phyloP scores from a whole-genome alignment of 2,113 vertebrate genomes.

The Oostethus manadensis region DNA sequence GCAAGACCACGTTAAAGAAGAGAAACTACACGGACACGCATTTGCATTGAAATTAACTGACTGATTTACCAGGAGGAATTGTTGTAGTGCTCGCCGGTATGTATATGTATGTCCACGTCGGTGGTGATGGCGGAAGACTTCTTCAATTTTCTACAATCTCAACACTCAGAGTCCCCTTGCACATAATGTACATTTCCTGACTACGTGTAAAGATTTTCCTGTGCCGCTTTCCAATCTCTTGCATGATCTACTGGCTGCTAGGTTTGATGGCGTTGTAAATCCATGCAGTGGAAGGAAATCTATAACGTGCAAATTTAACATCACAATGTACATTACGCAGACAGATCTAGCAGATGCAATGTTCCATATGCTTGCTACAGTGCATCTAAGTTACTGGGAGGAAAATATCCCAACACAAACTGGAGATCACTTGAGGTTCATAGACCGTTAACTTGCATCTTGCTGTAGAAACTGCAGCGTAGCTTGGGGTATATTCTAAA shows the following conservation, averaged over 20 bases:
- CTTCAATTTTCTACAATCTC: conserved; percentile 39
- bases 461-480: too few species aligned
- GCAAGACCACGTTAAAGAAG: conserved; percentile 43
- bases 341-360: too few species aligned
- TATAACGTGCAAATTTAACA: conserved; percentile 8
- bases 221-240: conserved; percentile 7
- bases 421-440: too few species aligned
- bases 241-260: conserved; percentile 6
- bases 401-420: too few species aligned
- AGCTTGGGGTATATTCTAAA: too few species aligned
- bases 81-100: conserved; percentile 18
- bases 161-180: conserved; percentile 31
- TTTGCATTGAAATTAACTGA: conserved; percentile 70
- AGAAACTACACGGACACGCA: conserved; percentile 45
- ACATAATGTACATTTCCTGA: conserved; percentile 21
- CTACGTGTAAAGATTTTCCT: conserved; percentile 13
- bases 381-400: too few species aligned
- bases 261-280: conserved; percentile 25
- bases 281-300: conserved; percentile 4
- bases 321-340: not conserved
- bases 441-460: too few species aligned
- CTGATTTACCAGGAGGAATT: conserved; percentile 15
- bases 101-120: conserved; percentile 37
- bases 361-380: too few species aligned
- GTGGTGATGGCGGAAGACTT: conserved; percentile 45